Evolutionary conservation across 2,797 vertebrate species (phyloP).

Genomic region (Ibycter americanus): DNA sequence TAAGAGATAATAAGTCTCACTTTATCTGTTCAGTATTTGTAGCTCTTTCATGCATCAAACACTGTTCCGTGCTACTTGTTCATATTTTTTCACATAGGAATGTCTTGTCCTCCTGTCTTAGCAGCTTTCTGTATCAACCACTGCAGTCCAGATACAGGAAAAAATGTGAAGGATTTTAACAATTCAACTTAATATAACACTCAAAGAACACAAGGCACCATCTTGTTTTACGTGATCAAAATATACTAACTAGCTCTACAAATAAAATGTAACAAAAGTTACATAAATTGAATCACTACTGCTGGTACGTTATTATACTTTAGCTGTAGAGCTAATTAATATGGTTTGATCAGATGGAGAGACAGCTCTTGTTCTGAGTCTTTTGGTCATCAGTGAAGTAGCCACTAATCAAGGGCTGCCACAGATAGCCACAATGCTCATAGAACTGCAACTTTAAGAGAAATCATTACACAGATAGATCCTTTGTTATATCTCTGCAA

Average conservation of each 20-base stretch:
- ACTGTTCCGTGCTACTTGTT: neutral
- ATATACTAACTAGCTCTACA: neutral
- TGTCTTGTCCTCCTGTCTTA: conserved; percentile 11
- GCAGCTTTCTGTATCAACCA: neutral
- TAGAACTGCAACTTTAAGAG: neutral
- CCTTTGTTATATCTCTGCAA: neutral
- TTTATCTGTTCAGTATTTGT: conserved; percentile 52
- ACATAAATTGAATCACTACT: neutral
- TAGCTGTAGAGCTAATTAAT: neutral
- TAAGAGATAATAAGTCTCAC: conserved; percentile 27
- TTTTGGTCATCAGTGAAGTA: neutral
- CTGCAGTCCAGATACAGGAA: conserved; percentile 16
- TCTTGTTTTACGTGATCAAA: neutral
- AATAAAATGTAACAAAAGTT: neutral
- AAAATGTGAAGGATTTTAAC: conserved; percentile 47
- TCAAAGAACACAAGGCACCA: neutral
- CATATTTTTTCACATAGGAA: neutral
- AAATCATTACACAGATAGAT: neutral
- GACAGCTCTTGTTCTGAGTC: neutral
- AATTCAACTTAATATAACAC: neutral
- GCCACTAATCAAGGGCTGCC: neutral
- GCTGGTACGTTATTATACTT: neutral
- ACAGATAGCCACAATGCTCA: neutral
- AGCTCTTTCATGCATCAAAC: conserved; percentile 25
- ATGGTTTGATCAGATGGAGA: neutral